Conservation (phyloP, 2,888 invertebrate genomes). For the Baccha elongata region DNA sequence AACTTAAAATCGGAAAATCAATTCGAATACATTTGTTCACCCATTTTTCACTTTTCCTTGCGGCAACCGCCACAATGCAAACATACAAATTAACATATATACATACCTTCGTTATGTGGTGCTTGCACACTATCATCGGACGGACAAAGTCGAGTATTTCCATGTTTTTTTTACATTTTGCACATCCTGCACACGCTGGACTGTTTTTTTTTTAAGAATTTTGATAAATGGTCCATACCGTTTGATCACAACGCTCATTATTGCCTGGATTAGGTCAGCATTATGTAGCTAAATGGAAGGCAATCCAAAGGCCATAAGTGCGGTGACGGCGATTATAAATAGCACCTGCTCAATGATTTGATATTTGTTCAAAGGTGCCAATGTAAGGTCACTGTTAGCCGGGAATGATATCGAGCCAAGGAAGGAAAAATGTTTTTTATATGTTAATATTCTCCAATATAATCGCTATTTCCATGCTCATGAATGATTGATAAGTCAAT, state of each 20-base stretch:
- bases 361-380: conserved; percentile 87
- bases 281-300: conserved; percentile 90
- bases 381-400: conserved; percentile 94
- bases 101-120: too few relatives aligned
- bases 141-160: too few relatives aligned
- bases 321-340: conserved; percentile 98
- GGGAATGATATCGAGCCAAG: conserved; percentile 89
- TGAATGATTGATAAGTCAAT: too few relatives aligned
- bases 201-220: conserved; percentile 90
- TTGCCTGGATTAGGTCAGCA: conserved; percentile 96
- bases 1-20: too few relatives aligned
- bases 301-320: conserved; percentile 94
- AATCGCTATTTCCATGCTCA: conserved; percentile 88
- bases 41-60: too few relatives aligned
- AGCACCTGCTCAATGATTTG: conserved; percentile 89
- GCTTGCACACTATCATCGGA: too few relatives aligned
- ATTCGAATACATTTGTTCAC: too few relatives aligned
- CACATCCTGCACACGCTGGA: too few relatives aligned
- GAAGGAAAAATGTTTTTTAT: conserved; percentile 94
- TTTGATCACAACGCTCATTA: conserved; percentile 97
- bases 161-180: too few relatives aligned
- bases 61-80: too few relatives aligned
- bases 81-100: too few relatives aligned
- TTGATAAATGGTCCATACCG: conserved; percentile 98
- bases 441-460: conserved; percentile 94